Base-by-base conservation (phyloP, 2,888 invertebrate species). In the Lamellibrachia columna region DNA sequence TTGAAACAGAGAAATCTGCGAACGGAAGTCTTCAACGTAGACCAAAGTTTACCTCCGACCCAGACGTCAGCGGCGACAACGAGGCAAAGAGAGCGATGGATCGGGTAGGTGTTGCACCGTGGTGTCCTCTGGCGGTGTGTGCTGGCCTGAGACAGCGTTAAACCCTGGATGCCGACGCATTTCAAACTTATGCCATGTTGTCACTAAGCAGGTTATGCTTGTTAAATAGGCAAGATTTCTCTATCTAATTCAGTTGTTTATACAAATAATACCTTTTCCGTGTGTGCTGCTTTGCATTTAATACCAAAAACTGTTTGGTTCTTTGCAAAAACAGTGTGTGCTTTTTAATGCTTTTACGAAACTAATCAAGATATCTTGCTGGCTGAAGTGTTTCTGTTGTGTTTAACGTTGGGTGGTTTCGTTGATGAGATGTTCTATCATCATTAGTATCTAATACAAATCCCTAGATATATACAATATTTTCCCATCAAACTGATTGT, bases 11-110 rank as follows among this genome's bases (percentile, higher is more conserved):
- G 60, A 60, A 28, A 90, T 58, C 90, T 58, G 60, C 52, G 92
- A 93, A 90, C 75, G 91, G 11, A 93, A 93, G 91, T 93, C 92
- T n/a, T 75, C 15, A 75, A n/a, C 75, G 75, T 4, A 75, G 75
- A 22, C 6, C 22, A 15, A 75, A 75, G 75, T 75, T 75, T 4
- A 75, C 75, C 4, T 75, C 75, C 75, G 75, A 75, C 75, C n/a
- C 75, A 6, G 75, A 75, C 22, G n/a, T 11, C 15, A n/a, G 75
- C 22, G 91, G 40, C 40, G 55, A 92, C 8, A 90, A 91, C 53
- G 92, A 92, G 22, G 92, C 55, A 9, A 93, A 93, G 55, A 28
- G 52, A 28, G 90, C 53, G 22, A 52, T 92, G 91, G 93, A 92
- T 40, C 75, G 92, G 93, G 93, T 93, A 92, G 52, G 55, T 8